Evolutionary conservation across 2,888 invertebrate species (phyloP), one percentile per base, ranked within the genome.

Genomic region (Tuta absoluta): DNA sequence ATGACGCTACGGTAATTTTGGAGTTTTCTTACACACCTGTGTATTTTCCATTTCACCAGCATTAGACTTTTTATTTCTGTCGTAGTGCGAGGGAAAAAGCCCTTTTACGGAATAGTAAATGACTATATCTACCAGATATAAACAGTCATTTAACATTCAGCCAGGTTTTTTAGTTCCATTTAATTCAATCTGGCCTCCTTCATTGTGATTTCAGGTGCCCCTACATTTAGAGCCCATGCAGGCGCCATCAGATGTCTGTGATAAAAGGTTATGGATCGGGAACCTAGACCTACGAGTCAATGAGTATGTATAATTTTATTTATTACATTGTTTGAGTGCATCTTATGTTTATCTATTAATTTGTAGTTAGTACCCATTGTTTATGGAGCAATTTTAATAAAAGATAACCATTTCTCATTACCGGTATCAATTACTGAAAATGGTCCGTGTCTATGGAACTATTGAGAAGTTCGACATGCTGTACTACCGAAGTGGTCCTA

Each of bases 381-480:
- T 33, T 28, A 5, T 17, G 10, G 5, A 24, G 17, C 28, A 56
- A 33, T 33, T 24, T 24, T 76, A 83, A 80, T 82, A 82, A 84
- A 85, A 78, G 68, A 72, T 77, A 80, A 80, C 79, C 75, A 80
- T 61, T 86, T 86, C 86, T 92, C 79, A 92, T 94, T 95, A 96
- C 95, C 93, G 97, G 97, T 97, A 95, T 95, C 96, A 97, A 94
- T 95, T 98, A 93, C 93, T 98, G 92, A 98, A 98, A 96, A 94
- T 98, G 92, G 94, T 97, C 92, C 97, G 98, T 94, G 96, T 96
- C 94, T 96, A 96, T 94, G 98, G 98, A 85, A 93, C 94, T 82
- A 96, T 98, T 81, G 96, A 97, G 92, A 98, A 98, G 94, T 98
- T 98, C 92, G 98, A 98, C 92, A 95, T 98, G 91, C 94, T 98